These are phyloP conservation scores for Andrena bicolor DNA, from an alignment of 2,888 invertebrate genomes.

Conservation along the genomic window DNA sequence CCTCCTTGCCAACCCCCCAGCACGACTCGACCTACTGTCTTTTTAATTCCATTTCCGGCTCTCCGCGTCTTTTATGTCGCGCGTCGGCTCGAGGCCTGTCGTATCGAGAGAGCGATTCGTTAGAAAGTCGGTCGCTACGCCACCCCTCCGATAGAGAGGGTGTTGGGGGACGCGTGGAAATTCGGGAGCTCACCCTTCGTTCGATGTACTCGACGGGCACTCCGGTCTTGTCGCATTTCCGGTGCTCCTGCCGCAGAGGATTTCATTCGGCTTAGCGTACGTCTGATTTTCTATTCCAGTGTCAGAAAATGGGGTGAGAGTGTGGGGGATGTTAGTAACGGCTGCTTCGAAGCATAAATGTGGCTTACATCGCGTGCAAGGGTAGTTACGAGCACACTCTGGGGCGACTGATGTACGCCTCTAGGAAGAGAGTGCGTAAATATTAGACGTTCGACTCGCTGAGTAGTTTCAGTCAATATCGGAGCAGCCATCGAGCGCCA, in stretches of 20 bases:
- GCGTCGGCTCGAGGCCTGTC: conserved; percentile 43
- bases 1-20: not conserved
- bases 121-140: conserved; percentile 41
- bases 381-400: too few species aligned
- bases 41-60: conserved; percentile 60
- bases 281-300: too few species aligned
- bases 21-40: conserved; percentile 44
- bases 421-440: too few species aligned
- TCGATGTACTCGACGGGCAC: not conserved
- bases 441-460: too few species aligned
- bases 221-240: not conserved
- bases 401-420: too few species aligned
- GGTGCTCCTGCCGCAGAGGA: not conserved
- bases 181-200: not conserved
- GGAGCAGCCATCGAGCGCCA: too few species aligned
- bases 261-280: too few species aligned
- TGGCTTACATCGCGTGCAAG: too few species aligned
- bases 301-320: not conserved
- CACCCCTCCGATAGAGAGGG: conserved; percentile 30
- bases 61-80: conserved; percentile 54
- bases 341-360: too few species aligned
- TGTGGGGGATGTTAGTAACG: not conserved
- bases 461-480: too few species aligned
- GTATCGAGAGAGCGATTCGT: conserved; percentile 60
- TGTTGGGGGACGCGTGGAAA: conserved; percentile 20